Conservation (phyloP, 2,113 vertebrate genomes). For the Alexandromys fortis region DNA sequence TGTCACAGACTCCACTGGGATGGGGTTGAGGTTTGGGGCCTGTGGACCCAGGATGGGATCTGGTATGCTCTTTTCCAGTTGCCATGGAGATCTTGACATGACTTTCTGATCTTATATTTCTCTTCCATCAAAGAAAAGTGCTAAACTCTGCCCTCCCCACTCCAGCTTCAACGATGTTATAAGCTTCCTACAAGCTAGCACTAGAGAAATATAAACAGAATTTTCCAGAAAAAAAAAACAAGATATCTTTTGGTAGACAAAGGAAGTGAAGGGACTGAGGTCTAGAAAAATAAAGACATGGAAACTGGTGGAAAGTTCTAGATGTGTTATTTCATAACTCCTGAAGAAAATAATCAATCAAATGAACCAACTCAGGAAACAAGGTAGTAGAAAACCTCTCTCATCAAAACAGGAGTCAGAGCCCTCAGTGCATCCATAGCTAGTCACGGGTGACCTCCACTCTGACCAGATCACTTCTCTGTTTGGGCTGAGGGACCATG, state of each 20-base stretch:
- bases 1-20: background rate
- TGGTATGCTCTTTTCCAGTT: background rate
- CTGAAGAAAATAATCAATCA: background rate
- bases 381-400: background rate
- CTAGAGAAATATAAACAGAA: background rate
- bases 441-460: background rate
- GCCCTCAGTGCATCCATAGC: background rate
- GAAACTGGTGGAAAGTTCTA: conserved; percentile 12
- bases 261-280: background rate
- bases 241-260: conserved; percentile 6
- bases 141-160: background rate
- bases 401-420: background rate
- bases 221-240: conserved; percentile 12
- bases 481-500: background rate
- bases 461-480: background rate
- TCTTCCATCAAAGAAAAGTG: background rate
- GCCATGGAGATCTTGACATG: background rate
- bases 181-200: background rate
- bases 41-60: background rate
- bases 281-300: conserved; percentile 21
- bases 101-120: background rate
- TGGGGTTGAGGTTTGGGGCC: background rate
- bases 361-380: background rate
- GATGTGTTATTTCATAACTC: background rate
- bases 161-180: background rate